These are phyloP conservation scores for Etia nguti DNA, from an alignment of 2,113 vertebrate species.

Conservation along the genomic window DNA sequence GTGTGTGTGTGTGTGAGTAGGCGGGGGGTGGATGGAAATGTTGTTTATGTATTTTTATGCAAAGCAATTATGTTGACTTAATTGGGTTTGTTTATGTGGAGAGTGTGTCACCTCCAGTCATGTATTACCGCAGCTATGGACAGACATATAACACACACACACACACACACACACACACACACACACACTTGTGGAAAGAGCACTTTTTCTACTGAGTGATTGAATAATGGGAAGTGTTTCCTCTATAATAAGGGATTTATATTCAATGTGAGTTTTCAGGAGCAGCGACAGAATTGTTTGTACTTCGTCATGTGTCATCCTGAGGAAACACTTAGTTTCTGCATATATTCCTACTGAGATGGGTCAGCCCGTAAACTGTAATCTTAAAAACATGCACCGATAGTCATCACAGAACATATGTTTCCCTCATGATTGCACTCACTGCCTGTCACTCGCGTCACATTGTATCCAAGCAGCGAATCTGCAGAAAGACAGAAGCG, in stretches of 20 bases:
- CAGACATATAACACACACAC: not conserved
- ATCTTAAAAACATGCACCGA: not conserved
- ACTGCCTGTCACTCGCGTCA: not conserved
- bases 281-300: not conserved
- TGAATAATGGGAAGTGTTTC: slow-evolving; percentile 50
- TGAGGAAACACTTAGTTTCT: not conserved
- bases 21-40: slow-evolving; percentile 55
- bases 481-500: not conserved
- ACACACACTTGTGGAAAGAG: not conserved
- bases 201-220: slow-evolving; percentile 22
- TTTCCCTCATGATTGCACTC: not conserved
- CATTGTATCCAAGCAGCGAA: not conserved
- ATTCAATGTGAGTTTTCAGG: slow-evolving; percentile 23
- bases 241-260: slow-evolving; percentile 10
- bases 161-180: not conserved
- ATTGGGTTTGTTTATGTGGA: slow-evolving; percentile 72
- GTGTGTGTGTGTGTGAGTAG: slow-evolving; percentile 16
- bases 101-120: slow-evolving; percentile 65
- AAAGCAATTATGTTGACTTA: slow-evolving; percentile 73
- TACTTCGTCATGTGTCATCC: not conserved
- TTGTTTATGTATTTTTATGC: slow-evolving; percentile 73
- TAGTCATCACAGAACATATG: not conserved
- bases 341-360: not conserved
- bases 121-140: slow-evolving; percentile 52
- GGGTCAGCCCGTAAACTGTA: not conserved